These are phyloP conservation scores for Carpatolechia fugitivella DNA, from an alignment of 2,888 invertebrate species.

Conservation along the genomic window DNA sequence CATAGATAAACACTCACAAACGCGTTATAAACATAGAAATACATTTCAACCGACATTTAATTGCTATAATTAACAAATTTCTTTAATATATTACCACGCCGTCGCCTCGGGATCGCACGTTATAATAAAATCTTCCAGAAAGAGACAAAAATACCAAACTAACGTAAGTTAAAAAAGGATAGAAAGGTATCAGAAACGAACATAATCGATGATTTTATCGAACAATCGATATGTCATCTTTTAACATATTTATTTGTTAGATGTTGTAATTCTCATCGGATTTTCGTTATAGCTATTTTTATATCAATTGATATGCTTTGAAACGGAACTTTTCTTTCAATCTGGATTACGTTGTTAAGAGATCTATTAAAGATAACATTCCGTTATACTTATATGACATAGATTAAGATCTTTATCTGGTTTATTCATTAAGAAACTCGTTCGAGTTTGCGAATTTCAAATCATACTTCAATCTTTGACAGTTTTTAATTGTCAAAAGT, in stretches of 20 bases:
- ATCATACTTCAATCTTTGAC: not conserved
- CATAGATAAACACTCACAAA: constrained; percentile 59
- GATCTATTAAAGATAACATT: constrained; percentile 1
- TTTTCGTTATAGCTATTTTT: not conserved
- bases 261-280: constrained; percentile 5
- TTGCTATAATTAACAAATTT: constrained; percentile 70
- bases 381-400: not conserved
- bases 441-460: not conserved
- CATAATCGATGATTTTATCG: constrained; percentile 60
- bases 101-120: constrained; percentile 58
- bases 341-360: not conserved
- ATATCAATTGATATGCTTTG: not conserved
- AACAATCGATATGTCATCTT: constrained; percentile 57
- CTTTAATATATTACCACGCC: constrained; percentile 64
- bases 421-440: not conserved
- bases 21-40: constrained; percentile 51
- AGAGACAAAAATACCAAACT: constrained; percentile 28
- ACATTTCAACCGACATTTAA: constrained; percentile 58
- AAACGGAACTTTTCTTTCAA: not conserved
- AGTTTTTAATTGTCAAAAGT: not conserved
- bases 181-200: constrained; percentile 33
- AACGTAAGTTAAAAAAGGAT: constrained; percentile 31
- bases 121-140: constrained; percentile 43
- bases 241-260: constrained; percentile 11
- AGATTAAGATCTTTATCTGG: not conserved